Base-by-base conservation (phyloP, 1,140 invertebrate genomes). In the Conus ventricosus region DNA sequence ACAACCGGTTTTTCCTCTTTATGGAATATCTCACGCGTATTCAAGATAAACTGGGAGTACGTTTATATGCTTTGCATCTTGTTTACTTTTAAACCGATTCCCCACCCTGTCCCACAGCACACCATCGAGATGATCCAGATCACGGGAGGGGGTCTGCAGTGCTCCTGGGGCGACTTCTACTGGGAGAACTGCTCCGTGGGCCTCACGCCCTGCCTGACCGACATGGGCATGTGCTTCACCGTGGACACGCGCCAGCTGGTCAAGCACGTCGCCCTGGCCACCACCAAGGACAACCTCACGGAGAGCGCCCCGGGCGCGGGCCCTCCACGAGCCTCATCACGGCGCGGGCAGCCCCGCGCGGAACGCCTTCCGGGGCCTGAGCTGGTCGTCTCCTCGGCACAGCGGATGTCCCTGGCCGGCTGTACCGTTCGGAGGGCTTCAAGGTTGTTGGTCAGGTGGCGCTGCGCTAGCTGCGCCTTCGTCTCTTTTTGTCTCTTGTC, bases 111-210 rank as follows among this genome's bases (percentile, higher is more conserved):
- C 39, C 20, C 53, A 57, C 83, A 84, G 83, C 5, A 13, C 23
- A 84, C 83, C 55, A 60, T 60, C 6, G 7, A 23, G 55, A 84
- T 85, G 84, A 85, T 85, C 63, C 63, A 85, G 81, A 27, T 71
- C 17, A 60, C 20, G 25, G 86, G 85, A 4, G 82, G 85, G 23
- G 88, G 80, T 15, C 83, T 88, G 51, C 23, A 82, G 54, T 91
- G 90, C 80, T 84, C 90, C 11, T 91, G 89, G 89, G 89, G 90
- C 0, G 89, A 91, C 51, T 89, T 87, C 83, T 90, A 90, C 80
- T 91, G 89, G 89, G 88, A 88, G 63, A 17, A 81, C 5, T 91
- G 90, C 82, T 27, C 53, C 0, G 85, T 75, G 6, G 88, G 81
- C n/a, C 13, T 84, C 25, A 81, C 11, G 2, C 83, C 80, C 5